Evolutionary conservation across 2,113 vertebrate species (phyloP).

Genomic region (Gila orcuttii): DNA sequence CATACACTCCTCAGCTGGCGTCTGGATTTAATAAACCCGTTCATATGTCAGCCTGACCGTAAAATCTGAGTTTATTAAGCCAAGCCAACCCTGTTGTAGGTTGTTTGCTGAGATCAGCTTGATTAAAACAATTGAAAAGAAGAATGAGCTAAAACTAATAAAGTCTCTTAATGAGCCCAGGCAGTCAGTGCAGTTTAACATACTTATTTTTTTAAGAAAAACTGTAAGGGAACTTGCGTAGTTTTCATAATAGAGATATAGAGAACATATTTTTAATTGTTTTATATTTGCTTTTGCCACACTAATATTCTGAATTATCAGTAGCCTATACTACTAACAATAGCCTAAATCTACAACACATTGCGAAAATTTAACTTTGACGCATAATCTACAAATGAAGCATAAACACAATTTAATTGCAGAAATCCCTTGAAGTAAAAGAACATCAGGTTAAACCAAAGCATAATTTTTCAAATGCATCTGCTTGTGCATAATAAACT

Average conservation of each 20-base stretch:
- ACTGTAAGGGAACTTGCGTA: not conserved
- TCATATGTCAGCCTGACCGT: slow-evolving; percentile 35
- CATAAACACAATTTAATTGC: not conserved
- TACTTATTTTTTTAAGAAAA: not conserved
- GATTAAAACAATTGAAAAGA: not conserved
- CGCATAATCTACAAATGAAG: not conserved
- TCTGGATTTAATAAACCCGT: slow-evolving; percentile 44
- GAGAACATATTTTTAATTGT: no score
- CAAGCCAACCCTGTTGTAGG: slow-evolving; percentile 6
- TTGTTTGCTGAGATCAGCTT: slow-evolving; percentile 12
- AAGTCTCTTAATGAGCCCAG: not conserved
- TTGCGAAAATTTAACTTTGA: not conserved
- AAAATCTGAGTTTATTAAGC: slow-evolving; percentile 47
- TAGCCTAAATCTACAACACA: not conserved
- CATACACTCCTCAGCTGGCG: slow-evolving; percentile 26
- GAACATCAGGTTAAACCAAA: not conserved
- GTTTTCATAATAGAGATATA: not conserved
- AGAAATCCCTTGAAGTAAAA: not conserved
- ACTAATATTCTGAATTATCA: not conserved
- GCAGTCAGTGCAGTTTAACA: not conserved
- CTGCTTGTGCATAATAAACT: not conserved
- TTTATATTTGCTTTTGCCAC: not conserved
- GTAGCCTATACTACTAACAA: not conserved
- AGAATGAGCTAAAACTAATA: slow-evolving; percentile 27
- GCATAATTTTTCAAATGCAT: not conserved